Percentiles rank a stretch among this genome's conserved stretches.
phyloP scores from a whole-genome alignment of 2,888 invertebrate species.

The Xestia sexstrigata region DNA sequence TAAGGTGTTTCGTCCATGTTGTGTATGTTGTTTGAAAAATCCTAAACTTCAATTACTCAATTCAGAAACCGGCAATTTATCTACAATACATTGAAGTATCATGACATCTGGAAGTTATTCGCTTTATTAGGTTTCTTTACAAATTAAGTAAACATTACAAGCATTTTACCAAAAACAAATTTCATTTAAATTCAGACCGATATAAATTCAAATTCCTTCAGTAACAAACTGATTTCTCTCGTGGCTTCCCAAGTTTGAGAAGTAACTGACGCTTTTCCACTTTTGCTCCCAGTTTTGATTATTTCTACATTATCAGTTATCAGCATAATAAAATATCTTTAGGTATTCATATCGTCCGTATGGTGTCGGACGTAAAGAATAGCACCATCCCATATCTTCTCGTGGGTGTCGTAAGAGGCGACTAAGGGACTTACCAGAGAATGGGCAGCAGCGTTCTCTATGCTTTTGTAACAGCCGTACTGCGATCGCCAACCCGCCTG shows the following conservation, averaged over 20 bases:
- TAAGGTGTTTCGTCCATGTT: neutral
- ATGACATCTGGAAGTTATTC: neutral
- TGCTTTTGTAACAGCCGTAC: no score
- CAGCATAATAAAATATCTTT: neutral
- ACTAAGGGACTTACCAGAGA: no score
- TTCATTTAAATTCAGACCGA: constrained; percentile 2
- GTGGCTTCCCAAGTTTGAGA: constrained; percentile 21
- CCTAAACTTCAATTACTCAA: neutral
- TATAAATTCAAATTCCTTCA: constrained; percentile 23
- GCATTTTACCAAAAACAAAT: constrained; percentile 19
- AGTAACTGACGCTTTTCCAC: constrained; percentile 14
- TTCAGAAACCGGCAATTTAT: neutral
- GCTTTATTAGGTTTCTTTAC: neutral
- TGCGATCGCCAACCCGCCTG: no score
- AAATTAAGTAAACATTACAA: constrained; percentile 5
- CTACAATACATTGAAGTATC: neutral
- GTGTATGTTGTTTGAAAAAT: neutral
- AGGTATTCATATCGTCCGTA: no score
- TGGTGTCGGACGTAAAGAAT: no score
- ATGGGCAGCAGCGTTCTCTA: no score
- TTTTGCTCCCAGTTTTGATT: constrained; percentile 17
- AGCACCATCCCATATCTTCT: no score
- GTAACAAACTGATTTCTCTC: constrained; percentile 44
- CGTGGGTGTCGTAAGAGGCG: no score
- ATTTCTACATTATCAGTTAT: neutral